Percentiles rank a stretch among this genome's conserved stretches.
Evolutionary conservation across 2,888 invertebrate genomes (phyloP).

Genomic region (Leucania comma): DNA sequence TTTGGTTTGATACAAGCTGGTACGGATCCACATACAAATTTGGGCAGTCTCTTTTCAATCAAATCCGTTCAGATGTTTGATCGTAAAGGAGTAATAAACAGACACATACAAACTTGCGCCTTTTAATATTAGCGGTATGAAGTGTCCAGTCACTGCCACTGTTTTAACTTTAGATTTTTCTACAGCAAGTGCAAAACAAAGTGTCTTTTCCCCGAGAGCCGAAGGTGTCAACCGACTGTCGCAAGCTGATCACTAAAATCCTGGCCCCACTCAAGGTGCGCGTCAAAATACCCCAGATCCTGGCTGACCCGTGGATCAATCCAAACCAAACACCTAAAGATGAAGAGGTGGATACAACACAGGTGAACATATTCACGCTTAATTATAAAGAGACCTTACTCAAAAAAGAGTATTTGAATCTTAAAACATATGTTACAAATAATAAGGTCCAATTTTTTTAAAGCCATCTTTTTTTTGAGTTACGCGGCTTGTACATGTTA

Average conservation of each 20-base stretch:
- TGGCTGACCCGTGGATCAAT: constrained; percentile 92
- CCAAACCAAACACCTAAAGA: constrained; percentile 82
- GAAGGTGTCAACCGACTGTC: constrained; percentile 92
- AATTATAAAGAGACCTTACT: too few relatives aligned
- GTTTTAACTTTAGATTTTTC: not conserved
- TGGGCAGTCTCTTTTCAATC: too few relatives aligned
- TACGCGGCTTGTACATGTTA: too few relatives aligned
- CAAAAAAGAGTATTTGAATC: too few relatives aligned
- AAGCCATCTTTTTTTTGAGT: too few relatives aligned
- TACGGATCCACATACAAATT: too few relatives aligned
- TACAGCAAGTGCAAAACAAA: constrained; percentile 94
- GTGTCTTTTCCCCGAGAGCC: constrained; percentile 93
- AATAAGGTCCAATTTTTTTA: too few relatives aligned
- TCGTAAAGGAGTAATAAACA: too few relatives aligned
- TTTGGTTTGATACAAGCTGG: too few relatives aligned
- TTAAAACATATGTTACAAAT: too few relatives aligned
- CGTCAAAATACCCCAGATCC: constrained; percentile 92
- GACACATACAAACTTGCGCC: too few relatives aligned
- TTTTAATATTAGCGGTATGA: not conserved
- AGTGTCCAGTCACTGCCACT: not conserved
- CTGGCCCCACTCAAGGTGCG: constrained; percentile 93
- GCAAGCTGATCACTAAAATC: constrained; percentile 93
- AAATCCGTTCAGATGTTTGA: too few relatives aligned
- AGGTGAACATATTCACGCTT: constrained; percentile 44
- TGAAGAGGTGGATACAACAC: constrained; percentile 73